Conservation (phyloP, 2,113 vertebrate genomes). For the Suricata suricatta region DNA sequence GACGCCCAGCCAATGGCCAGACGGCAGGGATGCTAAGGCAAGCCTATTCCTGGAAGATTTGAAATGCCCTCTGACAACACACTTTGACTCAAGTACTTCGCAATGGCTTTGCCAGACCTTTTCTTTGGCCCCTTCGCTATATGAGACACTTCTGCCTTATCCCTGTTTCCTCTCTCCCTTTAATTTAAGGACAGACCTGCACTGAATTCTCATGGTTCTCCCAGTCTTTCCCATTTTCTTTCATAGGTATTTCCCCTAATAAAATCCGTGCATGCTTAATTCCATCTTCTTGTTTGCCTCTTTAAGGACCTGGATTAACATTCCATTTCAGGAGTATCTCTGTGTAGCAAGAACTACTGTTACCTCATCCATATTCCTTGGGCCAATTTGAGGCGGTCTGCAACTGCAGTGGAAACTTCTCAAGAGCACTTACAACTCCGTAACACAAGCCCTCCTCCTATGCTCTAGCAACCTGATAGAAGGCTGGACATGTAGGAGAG, state of each 20-base stretch:
- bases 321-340: not conserved
- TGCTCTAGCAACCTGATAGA: not conserved
- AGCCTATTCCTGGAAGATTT: not conserved
- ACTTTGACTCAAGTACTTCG: not conserved
- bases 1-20: not conserved
- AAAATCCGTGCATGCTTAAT: not conserved
- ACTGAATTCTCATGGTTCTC: not conserved
- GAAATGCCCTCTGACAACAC: not conserved
- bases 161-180: not conserved
- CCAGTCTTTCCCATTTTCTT: not conserved
- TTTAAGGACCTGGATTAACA: not conserved
- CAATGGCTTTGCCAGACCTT: not conserved
- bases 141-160: not conserved
- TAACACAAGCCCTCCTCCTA: not conserved
- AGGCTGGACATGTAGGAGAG: not conserved
- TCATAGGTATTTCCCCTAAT: not conserved
- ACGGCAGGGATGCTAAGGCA: not conserved
- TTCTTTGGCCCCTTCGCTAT: not conserved
- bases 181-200: not conserved
- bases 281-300: not conserved
- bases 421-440: not conserved
- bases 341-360: not conserved
- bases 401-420: not conserved
- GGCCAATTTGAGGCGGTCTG: not conserved
- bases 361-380: not conserved